Percentiles rank a stretch among this genome's conserved stretches.
phyloP scores from a whole-genome alignment of 2,888 invertebrate species.

The Asteroscopus sphinx region DNA sequence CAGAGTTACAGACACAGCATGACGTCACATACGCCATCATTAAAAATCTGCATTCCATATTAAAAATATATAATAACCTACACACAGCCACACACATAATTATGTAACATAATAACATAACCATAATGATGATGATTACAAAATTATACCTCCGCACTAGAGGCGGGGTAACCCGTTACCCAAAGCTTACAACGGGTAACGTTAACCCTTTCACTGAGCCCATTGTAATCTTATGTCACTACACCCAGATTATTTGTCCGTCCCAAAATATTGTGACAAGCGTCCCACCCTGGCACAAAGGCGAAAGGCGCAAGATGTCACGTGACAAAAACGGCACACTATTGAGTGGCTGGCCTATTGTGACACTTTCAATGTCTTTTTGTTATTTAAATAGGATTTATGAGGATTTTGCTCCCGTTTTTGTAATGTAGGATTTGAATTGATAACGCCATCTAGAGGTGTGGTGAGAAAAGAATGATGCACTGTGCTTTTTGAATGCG shows the following conservation, averaged over 20 bases:
- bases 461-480: neutral
- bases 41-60: conserved; percentile 22
- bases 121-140: conserved; percentile 44
- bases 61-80: conserved; percentile 17
- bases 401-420: conserved; percentile 30
- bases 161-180: conserved; percentile 43
- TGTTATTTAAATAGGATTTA: conserved; percentile 58
- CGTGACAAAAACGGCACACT: conserved; percentile 40
- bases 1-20: conserved; percentile 23
- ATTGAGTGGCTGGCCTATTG: conserved; percentile 47
- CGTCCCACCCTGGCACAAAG: conserved; percentile 56
- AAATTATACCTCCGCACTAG: conserved; percentile 33
- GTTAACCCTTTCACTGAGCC: conserved; percentile 38
- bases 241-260: conserved; percentile 48
- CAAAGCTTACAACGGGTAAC: conserved; percentile 25
- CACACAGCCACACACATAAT: conserved; percentile 4
- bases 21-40: conserved; percentile 19
- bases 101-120: conserved; percentile 27
- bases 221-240: conserved; percentile 41
- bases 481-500: neutral
- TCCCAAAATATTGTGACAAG: conserved; percentile 75
- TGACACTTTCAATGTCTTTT: conserved; percentile 40
- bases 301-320: conserved; percentile 34
- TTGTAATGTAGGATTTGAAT: conserved; percentile 12
- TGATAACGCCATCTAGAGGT: conserved; percentile 20